Conservation (phyloP, 2,888 invertebrate genomes). For the Leptothorax acervorum region DNA sequence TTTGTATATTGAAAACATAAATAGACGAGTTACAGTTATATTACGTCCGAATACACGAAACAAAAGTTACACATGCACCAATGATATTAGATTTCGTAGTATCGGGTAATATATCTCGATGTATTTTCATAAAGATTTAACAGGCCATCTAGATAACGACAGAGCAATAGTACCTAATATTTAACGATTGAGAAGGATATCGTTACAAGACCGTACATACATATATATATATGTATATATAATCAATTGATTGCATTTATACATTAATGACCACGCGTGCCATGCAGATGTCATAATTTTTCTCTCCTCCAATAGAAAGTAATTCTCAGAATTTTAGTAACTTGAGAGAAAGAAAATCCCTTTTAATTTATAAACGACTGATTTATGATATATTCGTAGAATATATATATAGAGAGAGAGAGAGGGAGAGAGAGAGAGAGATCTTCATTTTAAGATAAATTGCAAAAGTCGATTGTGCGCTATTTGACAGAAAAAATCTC, state of each 20-base stretch:
- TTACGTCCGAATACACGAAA: background rate
- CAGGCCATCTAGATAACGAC: background rate
- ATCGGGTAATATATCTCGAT: background rate
- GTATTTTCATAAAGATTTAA: conserved; percentile 35
- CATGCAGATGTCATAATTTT: conserved; percentile 3
- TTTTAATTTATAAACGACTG: background rate
- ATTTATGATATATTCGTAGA: background rate
- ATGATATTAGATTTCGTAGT: conserved; percentile 15
- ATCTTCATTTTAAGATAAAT: background rate
- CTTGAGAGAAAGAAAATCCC: background rate
- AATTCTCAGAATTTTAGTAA: background rate
- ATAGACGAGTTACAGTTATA: background rate
- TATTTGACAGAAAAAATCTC: background rate
- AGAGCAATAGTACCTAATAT: conserved; percentile 8
- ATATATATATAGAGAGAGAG: too few relatives aligned
- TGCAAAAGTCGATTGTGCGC: background rate
- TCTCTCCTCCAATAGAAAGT: background rate
- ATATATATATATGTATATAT: background rate
- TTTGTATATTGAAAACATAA: background rate
- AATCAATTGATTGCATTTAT: conserved; percentile 16
- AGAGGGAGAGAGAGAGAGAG: too few relatives aligned
- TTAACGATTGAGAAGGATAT: conserved; percentile 10
- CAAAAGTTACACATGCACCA: background rate
- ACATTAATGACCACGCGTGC: background rate
- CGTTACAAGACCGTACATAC: background rate